Evolutionary conservation across 2,888 invertebrate species (phyloP).

Genomic region (Parasteatoda lunata): DNA sequence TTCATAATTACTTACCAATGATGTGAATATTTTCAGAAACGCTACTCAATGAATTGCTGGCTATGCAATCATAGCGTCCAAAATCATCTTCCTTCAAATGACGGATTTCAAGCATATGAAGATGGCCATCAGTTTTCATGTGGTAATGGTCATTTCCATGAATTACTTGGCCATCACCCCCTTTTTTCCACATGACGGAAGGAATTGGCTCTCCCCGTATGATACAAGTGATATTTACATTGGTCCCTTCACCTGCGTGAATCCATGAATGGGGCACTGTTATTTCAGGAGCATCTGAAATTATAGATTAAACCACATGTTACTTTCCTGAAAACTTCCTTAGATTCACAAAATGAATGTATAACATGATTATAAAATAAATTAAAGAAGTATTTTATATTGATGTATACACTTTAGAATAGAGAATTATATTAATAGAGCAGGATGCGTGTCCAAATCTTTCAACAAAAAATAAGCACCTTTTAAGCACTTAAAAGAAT

Average conservation of each 20-base stretch:
- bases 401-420: too few relatives aligned
- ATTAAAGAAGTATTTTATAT: too few relatives aligned
- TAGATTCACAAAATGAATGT: neutral
- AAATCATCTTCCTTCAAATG: conserved; percentile 58
- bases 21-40: conserved; percentile 45
- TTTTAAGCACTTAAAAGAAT: too few relatives aligned
- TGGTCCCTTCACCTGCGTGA: conserved; percentile 59
- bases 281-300: conserved; percentile 59
- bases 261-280: conserved; percentile 48
- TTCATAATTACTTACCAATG: conserved; percentile 27
- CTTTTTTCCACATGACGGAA: conserved; percentile 55
- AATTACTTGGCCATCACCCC: conserved; percentile 28
- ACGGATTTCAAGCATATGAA: conserved; percentile 38
- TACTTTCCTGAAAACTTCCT: neutral
- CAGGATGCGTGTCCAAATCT: too few relatives aligned
- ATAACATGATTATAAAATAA: too few relatives aligned
- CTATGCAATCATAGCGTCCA: conserved; percentile 55
- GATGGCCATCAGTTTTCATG: conserved; percentile 31
- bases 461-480: too few relatives aligned
- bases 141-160: conserved; percentile 50
- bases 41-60: conserved; percentile 55
- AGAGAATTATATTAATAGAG: too few relatives aligned
- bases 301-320: neutral
- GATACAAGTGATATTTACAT: conserved; percentile 57
- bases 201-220: conserved; percentile 59